Evolutionary conservation across 92 coral and sea anemone species (phyloP).

Genomic region (Epizoanthus rinbou): DNA sequence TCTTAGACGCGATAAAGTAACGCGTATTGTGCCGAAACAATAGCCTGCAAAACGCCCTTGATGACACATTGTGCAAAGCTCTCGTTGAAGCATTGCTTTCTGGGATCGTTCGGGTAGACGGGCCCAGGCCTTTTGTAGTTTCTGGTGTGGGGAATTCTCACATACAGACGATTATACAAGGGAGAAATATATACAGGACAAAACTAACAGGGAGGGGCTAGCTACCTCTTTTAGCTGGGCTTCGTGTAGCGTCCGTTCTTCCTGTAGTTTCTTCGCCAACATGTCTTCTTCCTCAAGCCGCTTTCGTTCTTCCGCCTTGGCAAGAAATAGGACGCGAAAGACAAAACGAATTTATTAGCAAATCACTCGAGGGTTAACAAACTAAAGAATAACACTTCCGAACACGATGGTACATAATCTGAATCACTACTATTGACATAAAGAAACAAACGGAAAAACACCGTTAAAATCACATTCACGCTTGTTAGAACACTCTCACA

Average conservation of each 20-base stretch:
- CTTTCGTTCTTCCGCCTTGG: slow-evolving; percentile 79
- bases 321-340: not conserved
- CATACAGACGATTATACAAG: no score
- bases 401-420: not conserved
- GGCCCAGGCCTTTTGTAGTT: no score
- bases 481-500: not conserved
- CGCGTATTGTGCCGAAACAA: no score
- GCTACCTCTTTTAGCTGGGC: slow-evolving; percentile 95
- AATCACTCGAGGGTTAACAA: not conserved
- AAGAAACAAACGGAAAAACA: not conserved
- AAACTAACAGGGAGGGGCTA: no score
- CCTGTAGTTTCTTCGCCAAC: slow-evolving; percentile 77
- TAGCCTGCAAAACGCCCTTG: no score
- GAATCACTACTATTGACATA: not conserved
- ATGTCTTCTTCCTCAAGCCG: slow-evolving; percentile 86
- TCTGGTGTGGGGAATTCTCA: no score
- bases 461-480: not conserved
- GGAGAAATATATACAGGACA: no score
- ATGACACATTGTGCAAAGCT: no score
- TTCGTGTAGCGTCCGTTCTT: slow-evolving; percentile 88
- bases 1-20: no score
- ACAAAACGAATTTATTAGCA: not conserved
- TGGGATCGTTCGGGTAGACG: no score
- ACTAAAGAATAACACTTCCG: not conserved
- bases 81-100: no score